Percentiles rank a stretch among this genome's conserved stretches.
Conservation (phyloP, 2,888 invertebrate species). For the Philopedon plagiatum region DNA sequence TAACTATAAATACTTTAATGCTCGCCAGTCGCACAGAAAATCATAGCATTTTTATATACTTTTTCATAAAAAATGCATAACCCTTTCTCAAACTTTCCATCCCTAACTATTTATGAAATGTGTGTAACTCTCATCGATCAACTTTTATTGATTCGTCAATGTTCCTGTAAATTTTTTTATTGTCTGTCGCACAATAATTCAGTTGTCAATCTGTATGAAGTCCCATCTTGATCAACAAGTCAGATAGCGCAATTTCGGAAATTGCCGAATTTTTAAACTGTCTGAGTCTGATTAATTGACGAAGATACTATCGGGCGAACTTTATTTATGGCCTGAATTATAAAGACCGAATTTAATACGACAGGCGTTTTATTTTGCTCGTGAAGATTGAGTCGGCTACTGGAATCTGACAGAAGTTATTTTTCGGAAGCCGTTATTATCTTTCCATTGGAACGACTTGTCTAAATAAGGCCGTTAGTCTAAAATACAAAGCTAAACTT, state of each 20-base stretch:
- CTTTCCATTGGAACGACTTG: background rate
- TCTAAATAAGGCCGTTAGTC: background rate
- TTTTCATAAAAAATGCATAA: too few relatives aligned
- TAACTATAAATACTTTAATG: too few relatives aligned
- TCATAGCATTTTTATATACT: too few relatives aligned
- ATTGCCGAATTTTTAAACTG: slow-evolving; percentile 40
- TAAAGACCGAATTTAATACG: slow-evolving; percentile 39
- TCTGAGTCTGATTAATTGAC: slow-evolving; percentile 27
- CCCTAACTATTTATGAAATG: too few relatives aligned
- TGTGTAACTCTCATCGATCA: too few relatives aligned
- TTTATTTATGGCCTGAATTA: slow-evolving; percentile 38
- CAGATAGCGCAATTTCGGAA: slow-evolving; percentile 32
- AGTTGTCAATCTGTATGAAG: slow-evolving; percentile 19
- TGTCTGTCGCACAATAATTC: slow-evolving; percentile 8
- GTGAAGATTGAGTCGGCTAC: slow-evolving; percentile 25
- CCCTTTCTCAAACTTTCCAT: too few relatives aligned
- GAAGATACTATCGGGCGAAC: slow-evolving; percentile 23
- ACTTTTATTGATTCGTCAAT: too few relatives aligned
- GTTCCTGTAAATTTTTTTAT: background rate
- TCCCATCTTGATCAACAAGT: slow-evolving; percentile 21
- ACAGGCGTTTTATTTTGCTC: slow-evolving; percentile 35
- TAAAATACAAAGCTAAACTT: too few relatives aligned
- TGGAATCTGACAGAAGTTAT: slow-evolving; percentile 25
- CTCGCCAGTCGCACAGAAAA: too few relatives aligned
- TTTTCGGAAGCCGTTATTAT: slow-evolving; percentile 13